Evolutionary conservation across 2,888 invertebrate genomes (phyloP).

Genomic region (Tenthredo distinguenda): DNA sequence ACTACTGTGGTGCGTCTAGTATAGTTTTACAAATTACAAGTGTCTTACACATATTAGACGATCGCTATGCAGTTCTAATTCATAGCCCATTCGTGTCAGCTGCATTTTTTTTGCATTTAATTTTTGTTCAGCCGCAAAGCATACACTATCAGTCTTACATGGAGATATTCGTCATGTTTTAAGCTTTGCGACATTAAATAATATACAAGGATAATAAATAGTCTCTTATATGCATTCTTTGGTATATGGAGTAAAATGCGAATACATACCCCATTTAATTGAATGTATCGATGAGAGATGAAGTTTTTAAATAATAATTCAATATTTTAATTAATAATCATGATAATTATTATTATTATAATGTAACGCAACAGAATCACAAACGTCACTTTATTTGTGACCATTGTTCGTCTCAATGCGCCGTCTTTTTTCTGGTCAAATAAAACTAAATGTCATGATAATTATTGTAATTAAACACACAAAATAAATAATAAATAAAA

Average conservation of each 20-base stretch:
- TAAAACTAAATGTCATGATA: constrained; percentile 40
- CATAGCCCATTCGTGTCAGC: background rate
- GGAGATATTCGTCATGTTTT: background rate
- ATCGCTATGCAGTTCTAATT: constrained; percentile 17
- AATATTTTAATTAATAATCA: constrained; percentile 35
- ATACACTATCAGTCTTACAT: background rate
- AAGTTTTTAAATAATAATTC: constrained; percentile 12
- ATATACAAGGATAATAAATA: constrained; percentile 32
- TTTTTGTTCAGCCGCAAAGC: constrained; percentile 2
- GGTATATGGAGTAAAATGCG: constrained; percentile 13
- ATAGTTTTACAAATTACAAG: background rate
- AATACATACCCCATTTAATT: background rate
- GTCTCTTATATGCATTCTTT: constrained; percentile 11
- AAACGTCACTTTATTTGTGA: constrained; percentile 25
- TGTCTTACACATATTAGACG: background rate
- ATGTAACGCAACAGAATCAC: constrained; percentile 19
- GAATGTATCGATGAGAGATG: background rate
- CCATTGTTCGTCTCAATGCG: constrained; percentile 1
- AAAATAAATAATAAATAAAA: constrained; percentile 47
- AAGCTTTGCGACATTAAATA: constrained; percentile 33
- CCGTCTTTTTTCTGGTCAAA: constrained; percentile 24
- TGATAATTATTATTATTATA: constrained; percentile 28
- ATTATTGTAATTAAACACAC: constrained; percentile 40
- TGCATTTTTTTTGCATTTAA: constrained; percentile 49
- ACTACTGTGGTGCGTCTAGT: background rate